Evolutionary conservation across 2,797 vertebrate genomes (phyloP).

Genomic region (Rhincodon typus): DNA sequence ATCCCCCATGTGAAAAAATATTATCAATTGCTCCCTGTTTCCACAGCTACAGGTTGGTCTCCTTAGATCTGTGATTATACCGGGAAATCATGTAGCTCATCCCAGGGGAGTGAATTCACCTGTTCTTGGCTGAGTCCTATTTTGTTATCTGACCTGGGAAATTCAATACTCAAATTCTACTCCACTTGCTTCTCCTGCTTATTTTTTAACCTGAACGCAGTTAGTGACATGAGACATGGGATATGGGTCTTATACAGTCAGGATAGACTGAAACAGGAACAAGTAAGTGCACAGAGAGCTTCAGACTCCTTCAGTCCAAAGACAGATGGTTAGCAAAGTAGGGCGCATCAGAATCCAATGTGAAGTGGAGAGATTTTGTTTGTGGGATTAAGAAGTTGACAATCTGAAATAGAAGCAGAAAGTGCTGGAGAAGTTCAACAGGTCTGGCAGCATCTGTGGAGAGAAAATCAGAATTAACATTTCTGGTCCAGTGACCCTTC

Average conservation of each 20-base stretch:
- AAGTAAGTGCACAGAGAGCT: not conserved
- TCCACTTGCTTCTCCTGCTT: not conserved
- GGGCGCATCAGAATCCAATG: not conserved
- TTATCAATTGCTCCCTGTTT: not conserved
- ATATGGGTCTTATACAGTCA: not conserved
- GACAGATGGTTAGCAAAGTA: not conserved
- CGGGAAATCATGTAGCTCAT: not conserved
- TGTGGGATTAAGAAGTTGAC: not conserved
- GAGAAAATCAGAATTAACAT: no score
- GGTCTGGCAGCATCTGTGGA: no score
- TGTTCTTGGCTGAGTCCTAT: not conserved
- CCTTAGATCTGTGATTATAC: not conserved
- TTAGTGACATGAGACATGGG: not conserved
- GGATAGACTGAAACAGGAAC: not conserved
- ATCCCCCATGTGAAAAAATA: not conserved
- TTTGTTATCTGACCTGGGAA: not conserved
- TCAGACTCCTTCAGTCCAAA: not conserved
- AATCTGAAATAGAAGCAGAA: no score
- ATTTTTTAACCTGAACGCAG: not conserved
- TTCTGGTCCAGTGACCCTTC: no score
- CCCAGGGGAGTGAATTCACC: not conserved
- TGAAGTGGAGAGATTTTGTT: not conserved
- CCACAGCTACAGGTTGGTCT: not conserved
- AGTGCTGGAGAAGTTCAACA: no score
- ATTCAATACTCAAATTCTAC: not conserved